Percentiles rank a stretch among this genome's conserved stretches.
Conservation (phyloP, 2,888 invertebrate genomes). For the Campopleginae sp. region DNA sequence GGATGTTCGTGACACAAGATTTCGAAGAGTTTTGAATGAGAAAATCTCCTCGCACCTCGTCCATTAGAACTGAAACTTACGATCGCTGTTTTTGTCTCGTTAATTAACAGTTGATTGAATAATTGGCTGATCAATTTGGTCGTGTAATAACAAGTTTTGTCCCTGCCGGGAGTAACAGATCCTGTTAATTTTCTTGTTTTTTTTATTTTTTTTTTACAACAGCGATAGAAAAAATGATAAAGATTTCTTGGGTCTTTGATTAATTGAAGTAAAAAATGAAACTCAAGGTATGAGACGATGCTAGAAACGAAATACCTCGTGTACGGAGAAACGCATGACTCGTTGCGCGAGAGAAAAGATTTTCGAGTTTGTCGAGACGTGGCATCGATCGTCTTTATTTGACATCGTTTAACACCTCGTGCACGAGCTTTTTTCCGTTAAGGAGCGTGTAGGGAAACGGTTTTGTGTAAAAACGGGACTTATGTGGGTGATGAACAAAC, state of each 20-base stretch:
- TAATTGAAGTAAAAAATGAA: not conserved
- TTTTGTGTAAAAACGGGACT: conserved; percentile 48
- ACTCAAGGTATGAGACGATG: not conserved
- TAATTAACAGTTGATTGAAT: not conserved
- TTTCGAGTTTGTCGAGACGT: conserved; percentile 11
- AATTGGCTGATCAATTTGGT: not conserved
- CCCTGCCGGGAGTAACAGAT: not conserved
- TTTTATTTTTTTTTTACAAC: not conserved
- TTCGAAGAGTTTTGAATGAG: not conserved
- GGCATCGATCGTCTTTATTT: conserved; percentile 57
- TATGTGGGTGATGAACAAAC: conserved; percentile 11
- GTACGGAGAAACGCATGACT: not conserved
- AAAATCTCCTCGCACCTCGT: not conserved
- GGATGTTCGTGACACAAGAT: not conserved
- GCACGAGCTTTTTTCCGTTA: conserved; percentile 12
- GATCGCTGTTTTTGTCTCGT: not conserved
- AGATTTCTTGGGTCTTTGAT: not conserved
- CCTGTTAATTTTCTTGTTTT: not conserved
- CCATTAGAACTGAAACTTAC: not conserved
- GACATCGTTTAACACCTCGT: conserved; percentile 28
- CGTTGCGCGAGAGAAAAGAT: not conserved
- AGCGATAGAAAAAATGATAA: not conserved
- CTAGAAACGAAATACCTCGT: not conserved
- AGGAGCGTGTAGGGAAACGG: conserved; percentile 6
- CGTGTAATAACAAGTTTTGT: not conserved